Base-by-base conservation (phyloP, 1,140 invertebrate species). In the Caenorhabditis briggsae region DNA sequence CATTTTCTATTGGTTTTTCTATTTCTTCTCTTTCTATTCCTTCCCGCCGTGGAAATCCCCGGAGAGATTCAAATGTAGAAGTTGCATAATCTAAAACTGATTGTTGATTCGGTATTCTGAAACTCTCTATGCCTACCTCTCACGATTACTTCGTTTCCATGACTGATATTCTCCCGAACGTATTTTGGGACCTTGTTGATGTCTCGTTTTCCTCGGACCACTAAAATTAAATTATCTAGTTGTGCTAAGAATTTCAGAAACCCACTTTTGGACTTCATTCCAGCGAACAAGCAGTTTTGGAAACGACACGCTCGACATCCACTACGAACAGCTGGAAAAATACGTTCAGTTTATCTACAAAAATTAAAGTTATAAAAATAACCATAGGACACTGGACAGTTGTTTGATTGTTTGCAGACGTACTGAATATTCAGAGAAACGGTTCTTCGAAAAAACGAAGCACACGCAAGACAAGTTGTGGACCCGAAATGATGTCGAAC, bases 381-480 rank as follows among this genome's bases (percentile, higher is more conserved):
- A 74, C 65, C 70, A n/a, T 53, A 53, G 0, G 70, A 78, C n/a
- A 78, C 70, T 14, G 46, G 43, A 11, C 70, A 78, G 20, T 8
- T 23, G 14, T 78, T 78, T 3, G 46, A 50, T 41, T 78, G 43
- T n/a, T 78, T 78, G 46, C 70, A 78, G 14, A 78, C 14, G 12
- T 78, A 78, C 50, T 78, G 70, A 23, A 78, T 78, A 11, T 78
- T 78, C 46, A 78, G 11, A 78, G 70, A 78, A 11, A 78, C 70
- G 12, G 70, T 50, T 50, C 70, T 78, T 14, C 70, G 46, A 20
- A 78, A 78, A 25, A 78, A 78, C 23, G 70, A 78, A 23, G 70
- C 70, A 53, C 70, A 78, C 0, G 70, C 70, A 0, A 78, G 33
- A 11, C 70, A 78, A 11, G 70, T 78, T 9, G 70, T 78, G 5